Base-by-base conservation (phyloP, 2,888 invertebrate species). In the Cremastinae sp. region DNA sequence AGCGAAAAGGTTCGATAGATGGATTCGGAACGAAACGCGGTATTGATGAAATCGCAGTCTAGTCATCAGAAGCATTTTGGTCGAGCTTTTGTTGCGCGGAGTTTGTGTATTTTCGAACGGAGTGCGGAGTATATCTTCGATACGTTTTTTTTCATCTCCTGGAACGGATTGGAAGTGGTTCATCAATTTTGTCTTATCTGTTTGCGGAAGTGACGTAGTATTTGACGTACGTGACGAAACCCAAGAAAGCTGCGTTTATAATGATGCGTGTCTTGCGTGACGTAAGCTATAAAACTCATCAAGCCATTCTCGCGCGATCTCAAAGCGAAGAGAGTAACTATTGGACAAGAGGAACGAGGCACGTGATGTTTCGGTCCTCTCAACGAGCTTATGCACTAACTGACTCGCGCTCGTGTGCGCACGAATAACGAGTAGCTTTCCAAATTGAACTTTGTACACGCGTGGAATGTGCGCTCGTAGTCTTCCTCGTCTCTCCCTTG, bases 141-240 rank as follows among this genome's bases (percentile, higher is more conserved):
- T n/a, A n/a, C n/a, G n/a, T n/a, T n/a, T n/a, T n/a, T n/a, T n/a
- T n/a, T n/a, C n/a, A n/a, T n/a, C n/a, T n/a, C n/a, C n/a, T n/a
- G n/a, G n/a, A n/a, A n/a, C n/a, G n/a, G n/a, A n/a, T n/a, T n/a
- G n/a, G n/a, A n/a, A n/a, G n/a, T n/a, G n/a, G n/a, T n/a, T n/a
- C n/a, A n/a, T n/a, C n/a, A n/a, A n/a, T n/a, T n/a, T n/a, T n/a
- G n/a, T n/a, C n/a, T n/a, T n/a, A n/a, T n/a, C n/a, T n/a, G n/a
- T n/a, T n/a, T n/a, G n/a, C n/a, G n/a, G 64, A 65, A 74, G 70
- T 64, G 73, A 76, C 76, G 73, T 76, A 53, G 69, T 76, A n/a
- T n/a, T 76, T 70, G 58, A 61, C 64, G 69, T n/a, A 76, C 76
- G 74, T 74, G 76, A 76, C 74, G 73, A 65, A 69, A 74, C 59